phyloP scores from a whole-genome alignment of 2,888 invertebrate genomes.

The Schizotus pectinicornis region DNA sequence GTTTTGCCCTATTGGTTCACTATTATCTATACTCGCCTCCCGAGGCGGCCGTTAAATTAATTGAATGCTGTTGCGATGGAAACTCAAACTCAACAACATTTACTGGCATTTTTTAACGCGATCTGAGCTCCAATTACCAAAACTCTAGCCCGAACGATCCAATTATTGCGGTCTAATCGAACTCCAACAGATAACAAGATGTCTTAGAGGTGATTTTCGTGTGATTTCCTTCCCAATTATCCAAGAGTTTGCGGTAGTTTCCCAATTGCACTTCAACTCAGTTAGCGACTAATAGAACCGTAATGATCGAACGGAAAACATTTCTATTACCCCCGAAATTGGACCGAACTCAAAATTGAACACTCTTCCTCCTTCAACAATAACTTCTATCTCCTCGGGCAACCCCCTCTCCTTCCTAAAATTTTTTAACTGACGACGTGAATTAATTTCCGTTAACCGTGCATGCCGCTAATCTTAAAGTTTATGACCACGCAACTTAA shows the following conservation, averaged over 20 bases:
- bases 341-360: too few relatives aligned
- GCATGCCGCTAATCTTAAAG: too few relatives aligned
- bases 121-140: constrained; percentile 12
- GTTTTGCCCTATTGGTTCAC: constrained; percentile 52
- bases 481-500: constrained; percentile 2
- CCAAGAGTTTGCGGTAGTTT: constrained; percentile 53
- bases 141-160: constrained; percentile 20
- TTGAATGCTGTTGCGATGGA: neutral
- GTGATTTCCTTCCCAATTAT: constrained; percentile 47
- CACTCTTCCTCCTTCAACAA: too few relatives aligned
- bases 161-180: constrained; percentile 23
- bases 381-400: too few relatives aligned
- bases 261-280: constrained; percentile 53
- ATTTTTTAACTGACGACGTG: too few relatives aligned
- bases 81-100: neutral
- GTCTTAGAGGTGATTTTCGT: constrained; percentile 34
- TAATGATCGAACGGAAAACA: constrained; percentile 38
- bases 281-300: constrained; percentile 55
- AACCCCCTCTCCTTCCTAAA: too few relatives aligned
- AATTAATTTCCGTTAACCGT: too few relatives aligned
- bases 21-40: constrained; percentile 41
- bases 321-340: constrained; percentile 33
- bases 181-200: constrained; percentile 19
- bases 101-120: neutral
- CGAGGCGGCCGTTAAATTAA: constrained; percentile 4